Conservation (phyloP, 2,888 invertebrate genomes). For the Nemoura dubitans region DNA sequence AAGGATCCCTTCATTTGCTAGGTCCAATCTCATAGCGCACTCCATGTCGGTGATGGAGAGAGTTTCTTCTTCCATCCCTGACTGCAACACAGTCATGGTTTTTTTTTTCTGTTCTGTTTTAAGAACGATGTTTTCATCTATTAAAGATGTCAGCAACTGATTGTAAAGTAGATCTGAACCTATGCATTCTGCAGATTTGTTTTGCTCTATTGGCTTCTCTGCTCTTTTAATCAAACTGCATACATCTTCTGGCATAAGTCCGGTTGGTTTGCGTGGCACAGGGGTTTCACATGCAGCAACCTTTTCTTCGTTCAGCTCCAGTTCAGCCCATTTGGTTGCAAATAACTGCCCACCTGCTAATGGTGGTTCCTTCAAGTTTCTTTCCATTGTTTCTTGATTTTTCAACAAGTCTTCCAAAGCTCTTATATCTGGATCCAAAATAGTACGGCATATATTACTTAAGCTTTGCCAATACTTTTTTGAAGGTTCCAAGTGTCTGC, state of each 20-base stretch:
- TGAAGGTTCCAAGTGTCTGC: not conserved
- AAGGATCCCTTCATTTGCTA: not conserved
- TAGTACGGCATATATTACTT: not conserved
- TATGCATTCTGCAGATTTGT: not conserved
- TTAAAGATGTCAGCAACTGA: not conserved
- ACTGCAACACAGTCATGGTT: not conserved
- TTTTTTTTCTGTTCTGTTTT: not conserved
- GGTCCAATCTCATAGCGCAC: not conserved
- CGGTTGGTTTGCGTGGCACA: not conserved
- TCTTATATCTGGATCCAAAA: not conserved
- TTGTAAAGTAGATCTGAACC: not conserved
- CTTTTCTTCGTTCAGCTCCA: not conserved
- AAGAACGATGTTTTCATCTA: not conserved
- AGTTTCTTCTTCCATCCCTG: not conserved
- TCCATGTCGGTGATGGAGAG: not conserved
- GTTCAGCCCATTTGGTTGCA: not conserved
- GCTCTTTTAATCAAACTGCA: not conserved
- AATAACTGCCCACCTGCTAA: not conserved
- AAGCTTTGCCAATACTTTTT: conserved; percentile 17
- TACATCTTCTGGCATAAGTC: not conserved
- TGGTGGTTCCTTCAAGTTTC: not conserved
- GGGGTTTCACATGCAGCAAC: not conserved
- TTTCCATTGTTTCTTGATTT: not conserved
- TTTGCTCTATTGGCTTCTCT: not conserved
- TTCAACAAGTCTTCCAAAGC: not conserved